phyloP scores from a whole-genome alignment of 2,888 invertebrate species.

The Mystacides longicornis region DNA sequence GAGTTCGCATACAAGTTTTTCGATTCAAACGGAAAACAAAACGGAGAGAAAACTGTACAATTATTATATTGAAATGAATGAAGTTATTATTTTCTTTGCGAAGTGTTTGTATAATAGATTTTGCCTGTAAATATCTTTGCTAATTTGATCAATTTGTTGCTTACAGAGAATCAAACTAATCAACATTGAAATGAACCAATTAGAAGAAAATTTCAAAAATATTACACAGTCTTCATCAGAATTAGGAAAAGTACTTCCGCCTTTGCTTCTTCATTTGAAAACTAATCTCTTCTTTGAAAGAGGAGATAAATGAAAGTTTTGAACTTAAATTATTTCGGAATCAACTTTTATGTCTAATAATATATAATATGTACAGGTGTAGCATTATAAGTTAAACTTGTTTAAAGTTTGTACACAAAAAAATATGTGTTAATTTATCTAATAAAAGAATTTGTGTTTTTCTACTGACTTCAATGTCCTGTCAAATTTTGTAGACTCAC shows the following conservation, averaged over 20 bases:
- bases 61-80: conserved; percentile 21
- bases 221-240: conserved; percentile 18
- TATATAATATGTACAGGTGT: no score
- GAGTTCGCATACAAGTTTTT: conserved; percentile 19
- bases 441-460: no score
- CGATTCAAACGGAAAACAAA: conserved; percentile 11
- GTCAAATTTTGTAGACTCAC: no score
- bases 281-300: neutral
- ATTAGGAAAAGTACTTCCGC: conserved; percentile 15
- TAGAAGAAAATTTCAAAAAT: conserved; percentile 32
- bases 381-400: no score
- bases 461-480: no score
- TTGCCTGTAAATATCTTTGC: neutral
- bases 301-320: no score
- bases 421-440: no score
- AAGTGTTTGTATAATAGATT: neutral
- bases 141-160: neutral
- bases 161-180: conserved; percentile 41
- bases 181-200: conserved; percentile 39
- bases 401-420: no score
- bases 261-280: conserved; percentile 17
- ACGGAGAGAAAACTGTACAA: conserved; percentile 16
- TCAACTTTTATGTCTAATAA: no score
- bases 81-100: conserved; percentile 8
- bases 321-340: no score